Base-by-base conservation (phyloP, 1,140 invertebrate species). In the Amphibalanus amphitrite region DNA sequence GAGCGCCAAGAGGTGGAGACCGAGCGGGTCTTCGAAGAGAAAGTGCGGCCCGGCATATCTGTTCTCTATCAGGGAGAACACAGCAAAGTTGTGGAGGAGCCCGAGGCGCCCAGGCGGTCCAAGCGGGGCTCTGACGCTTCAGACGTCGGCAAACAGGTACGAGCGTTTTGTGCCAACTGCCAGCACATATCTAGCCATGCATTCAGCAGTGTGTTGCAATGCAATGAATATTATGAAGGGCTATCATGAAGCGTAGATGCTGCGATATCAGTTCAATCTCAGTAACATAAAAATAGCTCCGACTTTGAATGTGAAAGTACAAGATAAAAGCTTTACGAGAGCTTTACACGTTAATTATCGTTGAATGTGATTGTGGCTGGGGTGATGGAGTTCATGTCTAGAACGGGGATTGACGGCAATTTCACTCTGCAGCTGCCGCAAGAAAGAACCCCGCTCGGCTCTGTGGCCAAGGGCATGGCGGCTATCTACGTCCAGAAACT, bases 11-110 rank as follows among this genome's bases (percentile, higher is more conserved):
- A 90, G 77, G 90, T 87, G 69, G 92, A 95, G 81, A 81, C 93
- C 72, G 90, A 92, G 77, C 87, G 88, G 79, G 87, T 91, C 29
- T 93, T 94, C 78, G 90, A 93, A 79, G 91, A 94, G 79, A 86
- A 91, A 72, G 83, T 88, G 69, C 86, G 89, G 77, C 83, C 72
- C n/a, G 76, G 78, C 20, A 68, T 71, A 40, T 70, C 71, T 40
- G 70, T 74, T n/a, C 64, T 76, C 0, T 75, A 77, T 33, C 74
- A 76, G 69, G 76, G 75, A n/a, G 77, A 77, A 65, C 76, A 76
- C 72, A 84, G 84, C 68, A 91, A 90, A 78, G 79, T 86, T 38
- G 80, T 85, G 71, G 89, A 87, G 79, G 87, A 89, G 75, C 84
- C 85, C 0, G 87, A 91, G 75, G 88, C 90, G 89, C 92, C 0